Evolutionary conservation across 2,888 invertebrate genomes (phyloP).

Genomic region (Ophion ventricosus): DNA sequence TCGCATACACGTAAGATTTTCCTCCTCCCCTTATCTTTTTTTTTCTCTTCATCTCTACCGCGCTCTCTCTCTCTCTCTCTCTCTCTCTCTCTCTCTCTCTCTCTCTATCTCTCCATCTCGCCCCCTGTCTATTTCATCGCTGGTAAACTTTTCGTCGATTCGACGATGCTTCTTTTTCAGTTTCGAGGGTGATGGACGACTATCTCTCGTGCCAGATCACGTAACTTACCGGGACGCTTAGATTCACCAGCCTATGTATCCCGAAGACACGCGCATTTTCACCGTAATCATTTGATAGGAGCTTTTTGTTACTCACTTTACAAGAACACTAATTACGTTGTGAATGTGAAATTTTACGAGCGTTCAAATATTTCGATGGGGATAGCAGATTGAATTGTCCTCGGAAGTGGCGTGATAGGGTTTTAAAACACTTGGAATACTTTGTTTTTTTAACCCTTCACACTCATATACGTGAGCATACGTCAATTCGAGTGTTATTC

Average conservation of each 20-base stretch:
- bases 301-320: neutral
- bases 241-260: conserved; percentile 7
- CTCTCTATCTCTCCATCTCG: neutral
- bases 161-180: conserved; percentile 49
- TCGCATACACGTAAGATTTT: conserved; percentile 39
- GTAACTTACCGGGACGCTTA: conserved; percentile 35
- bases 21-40: neutral
- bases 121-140: conserved; percentile 27
- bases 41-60: neutral
- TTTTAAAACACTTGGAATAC: neutral
- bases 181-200: conserved; percentile 19
- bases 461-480: neutral
- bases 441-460: neutral
- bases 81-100: neutral
- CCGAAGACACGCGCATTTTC: conserved; percentile 1
- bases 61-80: neutral
- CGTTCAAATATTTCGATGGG: no score
- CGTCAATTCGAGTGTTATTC: conserved; percentile 21
- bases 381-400: neutral
- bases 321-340: neutral
- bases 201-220: conserved; percentile 50
- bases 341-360: neutral
- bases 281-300: neutral
- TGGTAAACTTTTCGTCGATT: conserved; percentile 60
- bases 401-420: neutral